These are phyloP conservation scores for Diorhabda carinulata DNA, from an alignment of 1,140 invertebrate genomes.

Conservation along the genomic window DNA sequence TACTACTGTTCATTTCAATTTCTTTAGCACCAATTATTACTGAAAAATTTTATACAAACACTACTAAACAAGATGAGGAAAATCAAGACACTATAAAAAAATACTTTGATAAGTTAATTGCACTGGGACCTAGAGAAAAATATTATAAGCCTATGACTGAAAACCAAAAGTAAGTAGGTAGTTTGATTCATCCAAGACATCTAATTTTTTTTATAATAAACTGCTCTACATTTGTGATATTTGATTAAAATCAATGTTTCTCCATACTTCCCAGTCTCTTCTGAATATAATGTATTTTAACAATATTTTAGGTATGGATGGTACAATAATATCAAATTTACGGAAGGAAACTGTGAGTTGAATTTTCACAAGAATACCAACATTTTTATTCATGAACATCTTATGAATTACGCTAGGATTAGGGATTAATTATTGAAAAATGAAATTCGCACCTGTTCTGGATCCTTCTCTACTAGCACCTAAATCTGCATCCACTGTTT, in stretches of 20 bases:
- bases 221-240: no score
- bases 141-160: constrained; percentile 40
- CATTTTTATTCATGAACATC: constrained; percentile 43
- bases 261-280: no score
- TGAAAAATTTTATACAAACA: constrained; percentile 33
- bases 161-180: constrained; percentile 43
- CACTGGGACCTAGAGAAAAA: constrained; percentile 38
- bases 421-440: constrained; percentile 26
- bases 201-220: not conserved
- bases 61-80: constrained; percentile 20
- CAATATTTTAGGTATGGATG: constrained; percentile 46
- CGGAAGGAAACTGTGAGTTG: constrained; percentile 38
- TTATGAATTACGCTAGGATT: constrained; percentile 46
- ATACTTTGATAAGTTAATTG: constrained; percentile 34
- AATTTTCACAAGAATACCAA: constrained; percentile 42
- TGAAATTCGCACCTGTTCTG: constrained; percentile 65
- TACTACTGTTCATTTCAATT: constrained; percentile 16
- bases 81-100: constrained; percentile 24
- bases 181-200: not conserved
- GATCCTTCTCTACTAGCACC: constrained; percentile 77
- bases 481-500: constrained; percentile 68
- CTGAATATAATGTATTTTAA: no score
- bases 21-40: constrained; percentile 28
- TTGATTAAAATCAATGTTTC: no score
- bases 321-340: constrained; percentile 40